Evolutionary conservation across 2,888 invertebrate genomes (phyloP), one percentile per base, ranked within the genome.

Genomic region (Tenthredo mesomela): DNA sequence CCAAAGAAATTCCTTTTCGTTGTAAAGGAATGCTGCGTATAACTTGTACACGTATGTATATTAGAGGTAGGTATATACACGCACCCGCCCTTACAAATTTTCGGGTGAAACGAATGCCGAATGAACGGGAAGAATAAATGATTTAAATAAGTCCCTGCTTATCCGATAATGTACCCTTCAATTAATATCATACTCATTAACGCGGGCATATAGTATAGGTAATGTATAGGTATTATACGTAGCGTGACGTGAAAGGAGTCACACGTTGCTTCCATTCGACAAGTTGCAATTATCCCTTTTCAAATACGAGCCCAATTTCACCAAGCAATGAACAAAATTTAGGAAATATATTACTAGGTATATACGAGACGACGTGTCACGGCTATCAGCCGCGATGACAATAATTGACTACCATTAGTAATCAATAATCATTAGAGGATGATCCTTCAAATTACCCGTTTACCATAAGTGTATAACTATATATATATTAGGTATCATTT

Each of bases 21-120:
- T 54, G 54, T 54, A 54, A 54, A 54, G 54, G 54, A 54, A 54
- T 54, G 54, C n/a, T 54, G 54, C n/a, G 54, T 54, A n/a, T 54
- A 54, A 54, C 54, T 54, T n/a, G 7, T 54, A 54, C 54, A 54
- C 18, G n/a, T 54, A 54, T 54, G n/a, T 54, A 54, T 54, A 54
- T 1, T 6, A 54, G n/a, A 54, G 54, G n/a, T 54, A 54, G 54
- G 54, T 54, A 54, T n/a, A 54, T 7, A 54, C n/a, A n/a, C 54
- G 6, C 54, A n/a, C n/a, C 7, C 54, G 54, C 54, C 54, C n/a
- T 54, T 7, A 1, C n/a, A 54, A n/a, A n/a, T 54, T 54, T 54
- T n/a, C 54, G n/a, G n/a, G n/a, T 54, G n/a, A 50, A 50, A n/a
- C 50, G 18, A 50, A 50, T 18, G 6, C 50, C 50, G 18, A 6